Conservation (phyloP, 2,113 vertebrate genomes). For the Calidris pygmaea region DNA sequence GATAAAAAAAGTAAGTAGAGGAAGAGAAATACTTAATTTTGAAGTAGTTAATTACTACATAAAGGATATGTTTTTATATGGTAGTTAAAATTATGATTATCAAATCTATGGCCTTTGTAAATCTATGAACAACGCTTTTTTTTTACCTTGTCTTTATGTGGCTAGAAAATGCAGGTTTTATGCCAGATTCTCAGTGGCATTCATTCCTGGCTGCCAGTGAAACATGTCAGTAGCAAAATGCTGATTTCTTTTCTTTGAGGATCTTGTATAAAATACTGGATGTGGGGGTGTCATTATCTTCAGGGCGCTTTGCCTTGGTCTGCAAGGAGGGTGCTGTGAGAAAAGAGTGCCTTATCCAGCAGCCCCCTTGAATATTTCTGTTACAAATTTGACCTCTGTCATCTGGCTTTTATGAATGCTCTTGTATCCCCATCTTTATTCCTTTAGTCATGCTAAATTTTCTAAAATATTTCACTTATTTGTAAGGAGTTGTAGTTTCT, state of each 20-base stretch:
- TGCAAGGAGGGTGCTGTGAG: neutral
- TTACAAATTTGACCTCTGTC: neutral
- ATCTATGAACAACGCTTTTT: neutral
- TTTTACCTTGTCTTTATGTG: neutral
- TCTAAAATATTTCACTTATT: neutral
- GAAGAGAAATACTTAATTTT: neutral
- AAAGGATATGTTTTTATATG: neutral
- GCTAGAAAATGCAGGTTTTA: neutral
- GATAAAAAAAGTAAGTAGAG: constrained; percentile 16
- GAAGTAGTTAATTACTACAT: neutral
- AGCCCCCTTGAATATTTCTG: neutral
- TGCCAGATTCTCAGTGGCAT: neutral
- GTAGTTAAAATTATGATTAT: neutral
- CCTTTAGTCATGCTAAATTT: neutral
- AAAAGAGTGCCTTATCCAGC: neutral
- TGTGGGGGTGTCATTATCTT: neutral
- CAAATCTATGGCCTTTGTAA: neutral
- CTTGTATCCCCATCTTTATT: neutral
- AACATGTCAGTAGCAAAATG: neutral
- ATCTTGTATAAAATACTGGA: neutral
- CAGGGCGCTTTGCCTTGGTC: neutral
- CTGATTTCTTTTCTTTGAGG: neutral
- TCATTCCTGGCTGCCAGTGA: neutral
- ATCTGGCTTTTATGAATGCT: neutral
- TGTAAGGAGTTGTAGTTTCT: neutral